Percentiles rank a stretch among this genome's conserved stretches.
Evolutionary conservation across 1,140 invertebrate species (phyloP).

Genomic region (Liolophura sinensis): DNA sequence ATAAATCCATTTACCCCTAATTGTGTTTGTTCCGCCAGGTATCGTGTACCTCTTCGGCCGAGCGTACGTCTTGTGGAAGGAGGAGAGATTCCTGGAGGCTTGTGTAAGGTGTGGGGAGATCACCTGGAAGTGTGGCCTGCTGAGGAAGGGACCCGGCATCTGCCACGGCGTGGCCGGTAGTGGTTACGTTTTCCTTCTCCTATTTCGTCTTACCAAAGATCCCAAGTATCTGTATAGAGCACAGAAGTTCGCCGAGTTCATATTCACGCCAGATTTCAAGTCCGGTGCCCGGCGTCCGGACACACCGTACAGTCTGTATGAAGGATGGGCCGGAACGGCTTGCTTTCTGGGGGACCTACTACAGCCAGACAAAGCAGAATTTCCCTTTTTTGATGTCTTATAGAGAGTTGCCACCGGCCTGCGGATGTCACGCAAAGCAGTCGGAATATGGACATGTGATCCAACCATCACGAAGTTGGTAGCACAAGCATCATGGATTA

Average conservation of each 20-base stretch:
- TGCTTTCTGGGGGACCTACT: conserved; percentile 80
- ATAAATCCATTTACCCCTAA: too few relatives aligned
- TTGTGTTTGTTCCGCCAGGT: conserved; percentile 62
- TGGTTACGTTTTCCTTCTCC: conserved; percentile 80
- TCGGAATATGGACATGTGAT: too few relatives aligned
- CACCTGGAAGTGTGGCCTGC: conserved; percentile 77
- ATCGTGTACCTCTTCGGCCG: conserved; percentile 80
- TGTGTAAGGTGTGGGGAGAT: conserved; percentile 73
- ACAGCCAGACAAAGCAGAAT: conserved; percentile 73
- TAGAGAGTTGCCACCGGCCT: neutral
- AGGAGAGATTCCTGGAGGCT: conserved; percentile 73
- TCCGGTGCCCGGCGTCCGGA: conserved; percentile 76
- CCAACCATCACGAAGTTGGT: too few relatives aligned
- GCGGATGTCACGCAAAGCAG: too few relatives aligned
- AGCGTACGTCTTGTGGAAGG: conserved; percentile 76
- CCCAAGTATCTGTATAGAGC: conserved; percentile 75
- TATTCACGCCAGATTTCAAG: conserved; percentile 70
- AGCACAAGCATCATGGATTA: too few relatives aligned
- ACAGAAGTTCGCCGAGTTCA: conserved; percentile 75
- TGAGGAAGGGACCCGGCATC: conserved; percentile 76
- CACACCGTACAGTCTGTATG: conserved; percentile 79
- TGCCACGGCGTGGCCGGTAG: conserved; percentile 87
- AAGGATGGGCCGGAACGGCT: conserved; percentile 82
- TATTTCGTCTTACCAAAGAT: conserved; percentile 77
- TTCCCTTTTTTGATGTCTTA: conserved; percentile 85